Evolutionary conservation across 2,797 vertebrate species (phyloP).

Genomic region (Sylvilagus floridanus): DNA sequence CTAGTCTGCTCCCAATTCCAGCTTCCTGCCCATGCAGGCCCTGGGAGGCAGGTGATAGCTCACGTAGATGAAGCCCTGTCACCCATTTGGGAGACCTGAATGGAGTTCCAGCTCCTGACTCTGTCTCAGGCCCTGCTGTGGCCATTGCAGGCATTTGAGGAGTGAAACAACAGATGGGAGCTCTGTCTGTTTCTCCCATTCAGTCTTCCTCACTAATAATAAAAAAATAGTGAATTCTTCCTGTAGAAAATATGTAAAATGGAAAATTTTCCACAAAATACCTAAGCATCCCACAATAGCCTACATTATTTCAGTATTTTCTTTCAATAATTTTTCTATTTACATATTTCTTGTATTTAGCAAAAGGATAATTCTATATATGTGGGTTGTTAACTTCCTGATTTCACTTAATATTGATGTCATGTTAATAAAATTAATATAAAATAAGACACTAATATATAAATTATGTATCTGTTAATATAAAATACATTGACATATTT

Average conservation of each 20-base stretch:
- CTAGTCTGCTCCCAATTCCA: too few relatives aligned
- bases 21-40: too few relatives aligned
- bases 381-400: not conserved
- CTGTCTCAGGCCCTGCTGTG: too few relatives aligned
- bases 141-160: too few relatives aligned
- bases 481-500: not conserved
- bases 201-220: too few relatives aligned
- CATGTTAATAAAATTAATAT: not conserved
- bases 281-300: not conserved
- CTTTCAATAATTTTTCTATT: not conserved
- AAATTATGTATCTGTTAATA: not conserved
- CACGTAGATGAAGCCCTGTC: too few relatives aligned
- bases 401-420: not conserved
- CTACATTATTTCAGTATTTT: slow-evolving; percentile 34
- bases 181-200: too few relatives aligned
- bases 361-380: not conserved
- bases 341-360: not conserved
- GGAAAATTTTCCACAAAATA: not conserved
- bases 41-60: too few relatives aligned
- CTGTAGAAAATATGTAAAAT: not conserved
- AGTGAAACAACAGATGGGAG: too few relatives aligned
- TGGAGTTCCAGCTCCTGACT: too few relatives aligned
- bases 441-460: not conserved
- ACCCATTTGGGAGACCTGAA: too few relatives aligned
- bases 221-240: not conserved